Evolutionary conservation across 1,140 invertebrate genomes (phyloP), one percentile per base, ranked within the genome.

Genomic region (Drosophila littoralis): DNA sequence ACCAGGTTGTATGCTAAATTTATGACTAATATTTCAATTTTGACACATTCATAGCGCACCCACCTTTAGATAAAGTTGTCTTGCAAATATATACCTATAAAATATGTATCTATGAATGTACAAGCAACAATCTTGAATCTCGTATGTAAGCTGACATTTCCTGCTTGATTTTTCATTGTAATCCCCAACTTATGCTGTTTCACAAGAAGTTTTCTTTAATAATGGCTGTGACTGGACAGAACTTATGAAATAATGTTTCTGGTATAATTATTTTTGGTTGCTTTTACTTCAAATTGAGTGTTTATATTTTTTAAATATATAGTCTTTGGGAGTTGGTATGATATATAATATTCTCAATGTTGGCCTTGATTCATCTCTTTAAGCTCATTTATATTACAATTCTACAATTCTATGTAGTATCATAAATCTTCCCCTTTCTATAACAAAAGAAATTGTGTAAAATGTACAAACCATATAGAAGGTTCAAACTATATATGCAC

Each of bases 1-100:
- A 40, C 40, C 43, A 42, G 28, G 48, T 75, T 65, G 66, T 79
- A 84, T 48, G 22, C 13, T 55, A 69, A 76, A 85, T 85, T 85
- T 86, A 85, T 85, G 75, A 59, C 63, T 72, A 48, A 81, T 85
- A 81, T 81, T 78, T 75, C 50, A 60, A 65, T 52, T 64, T 78
- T 72, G 64, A 77, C 81, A 66, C 45, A 51, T 59, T 46, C 57
- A 77, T 33, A 84, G 60, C 54, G 67, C 81, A 61, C 59, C 63
- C 70, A 72, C 67, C 13, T 22, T 28, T 15, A 28, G 28, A 12
- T 33, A 40, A 40, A 51, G n/a, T 55, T 48, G n/a, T 52, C 42
- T 52, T 17, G 22, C 15, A 35, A 38, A 28, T 28, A n/a, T 15
- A 40, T 46, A 36, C 12, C 6, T 17, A 65, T 69, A 60, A 45